Evolutionary conservation across 2,797 vertebrate species (phyloP), one percentile per base, ranked within the genome.

Genomic region (Phyllotis vaccarum): DNA sequence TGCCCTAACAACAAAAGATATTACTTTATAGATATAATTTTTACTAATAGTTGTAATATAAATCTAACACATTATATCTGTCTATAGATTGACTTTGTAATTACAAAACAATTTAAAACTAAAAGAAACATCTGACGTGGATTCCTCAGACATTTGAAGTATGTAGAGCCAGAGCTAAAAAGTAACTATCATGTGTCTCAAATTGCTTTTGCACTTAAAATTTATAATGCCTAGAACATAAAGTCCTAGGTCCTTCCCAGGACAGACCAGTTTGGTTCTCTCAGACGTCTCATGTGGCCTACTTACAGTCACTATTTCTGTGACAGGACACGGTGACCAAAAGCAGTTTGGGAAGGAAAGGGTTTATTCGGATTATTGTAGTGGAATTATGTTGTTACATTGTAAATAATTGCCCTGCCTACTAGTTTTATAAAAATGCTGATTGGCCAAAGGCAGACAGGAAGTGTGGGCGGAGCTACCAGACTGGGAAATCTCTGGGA

Each of bases 31-130:
- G 49, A 79, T 89, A 9, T 89, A 29, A 78, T 76, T 86, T 92
- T 93, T 83, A 94, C 64, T 93, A 54, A 64, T 86, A 91, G 24
- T 78, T 94, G 0, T 79, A 78, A 91, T 76, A 85, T 87, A 90
- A 86, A 75, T 79, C 17, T 92, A 78, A 92, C 62, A 68, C 49
- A 46, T 11, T 60, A 19, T 74, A 52, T 72, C 82, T 95, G 31
- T 60, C 31, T 80, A 43, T 29, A 31, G 9, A 24, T 46, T 86
- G 52, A 46, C 31, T 83, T 90, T 91, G 79, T 56, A 70, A 60
- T 66, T 89, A 64, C 27, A 96, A 89, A 96, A 88, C 62, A 82
- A 76, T 89, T 91, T 93, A 90, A 87, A 95, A 49, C 37, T 86
- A 34, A 92, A 95, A 89, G 43, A 37, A 88, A 81, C 83, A 56